Evolutionary conservation across 1,140 invertebrate species (phyloP).

Genomic region (Drosophila elegans): DNA sequence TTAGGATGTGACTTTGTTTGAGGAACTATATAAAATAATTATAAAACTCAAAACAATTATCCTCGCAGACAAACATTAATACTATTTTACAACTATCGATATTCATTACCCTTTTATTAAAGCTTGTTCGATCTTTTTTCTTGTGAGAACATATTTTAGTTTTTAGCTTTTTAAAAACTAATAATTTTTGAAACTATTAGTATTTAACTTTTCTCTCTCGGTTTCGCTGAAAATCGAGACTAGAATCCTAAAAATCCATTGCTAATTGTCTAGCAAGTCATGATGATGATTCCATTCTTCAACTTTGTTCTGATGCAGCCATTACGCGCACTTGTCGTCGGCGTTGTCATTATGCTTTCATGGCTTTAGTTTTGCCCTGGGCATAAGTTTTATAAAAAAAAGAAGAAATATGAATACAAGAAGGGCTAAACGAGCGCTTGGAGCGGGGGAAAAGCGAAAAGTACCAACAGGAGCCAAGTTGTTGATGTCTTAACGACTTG

Average conservation of each 20-base stretch:
- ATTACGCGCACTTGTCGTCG: slow-evolving; percentile 66
- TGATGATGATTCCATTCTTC: slow-evolving; percentile 12
- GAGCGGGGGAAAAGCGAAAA: not conserved
- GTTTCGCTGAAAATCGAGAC: not conserved
- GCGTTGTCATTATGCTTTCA: slow-evolving; percentile 73
- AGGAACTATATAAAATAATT: too few relatives aligned
- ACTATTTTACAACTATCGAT: too few relatives aligned
- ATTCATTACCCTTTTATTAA: too few relatives aligned
- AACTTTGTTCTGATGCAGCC: slow-evolving; percentile 36
- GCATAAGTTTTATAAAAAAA: slow-evolving; percentile 54
- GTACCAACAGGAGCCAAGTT: not conserved
- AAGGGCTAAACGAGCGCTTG: slow-evolving; percentile 16
- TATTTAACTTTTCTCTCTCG: not conserved
- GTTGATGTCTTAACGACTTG: slow-evolving; percentile 58
- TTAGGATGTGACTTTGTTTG: too few relatives aligned
- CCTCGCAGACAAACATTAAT: too few relatives aligned
- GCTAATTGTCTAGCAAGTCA: slow-evolving; percentile 63
- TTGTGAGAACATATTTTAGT: too few relatives aligned
- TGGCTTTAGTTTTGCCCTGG: slow-evolving; percentile 66
- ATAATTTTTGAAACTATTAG: too few relatives aligned
- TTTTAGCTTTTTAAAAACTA: too few relatives aligned
- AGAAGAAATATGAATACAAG: slow-evolving; percentile 72
- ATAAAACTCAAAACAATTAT: too few relatives aligned
- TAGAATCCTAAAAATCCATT: slow-evolving; percentile 17
- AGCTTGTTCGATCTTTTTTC: too few relatives aligned